phyloP scores from a whole-genome alignment of 2,888 invertebrate species.

The Drosophila rubida region DNA sequence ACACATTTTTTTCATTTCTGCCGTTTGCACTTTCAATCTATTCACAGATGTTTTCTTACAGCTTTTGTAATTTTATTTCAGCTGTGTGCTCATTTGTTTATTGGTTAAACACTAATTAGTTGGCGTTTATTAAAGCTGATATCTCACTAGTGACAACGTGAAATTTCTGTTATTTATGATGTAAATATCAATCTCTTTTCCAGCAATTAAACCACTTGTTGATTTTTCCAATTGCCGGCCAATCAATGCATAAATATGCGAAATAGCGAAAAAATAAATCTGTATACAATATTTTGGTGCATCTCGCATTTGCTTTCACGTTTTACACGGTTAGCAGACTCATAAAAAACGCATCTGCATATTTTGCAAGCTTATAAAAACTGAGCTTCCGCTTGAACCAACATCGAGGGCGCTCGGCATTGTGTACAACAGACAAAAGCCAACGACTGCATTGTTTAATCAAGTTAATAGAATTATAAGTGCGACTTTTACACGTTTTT shows the following conservation, averaged over 20 bases:
- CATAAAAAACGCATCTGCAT: constrained; percentile 56
- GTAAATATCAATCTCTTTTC: constrained; percentile 7
- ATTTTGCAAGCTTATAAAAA: constrained; percentile 35
- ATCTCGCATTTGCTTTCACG: constrained; percentile 33
- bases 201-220: constrained; percentile 36
- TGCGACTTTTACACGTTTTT: constrained; percentile 40
- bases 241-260: constrained; percentile 44
- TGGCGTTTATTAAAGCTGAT: constrained; percentile 15
- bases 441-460: constrained; percentile 70
- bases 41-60: constrained; percentile 9
- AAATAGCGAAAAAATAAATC: constrained; percentile 14
- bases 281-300: constrained; percentile 7
- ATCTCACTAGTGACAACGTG: no score
- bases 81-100: constrained; percentile 46
- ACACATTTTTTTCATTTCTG: constrained; percentile 13
- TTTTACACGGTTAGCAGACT: constrained; percentile 45
- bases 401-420: constrained; percentile 10
- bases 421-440: constrained; percentile 42
- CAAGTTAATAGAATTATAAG: constrained; percentile 77
- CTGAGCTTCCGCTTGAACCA: constrained; percentile 28
- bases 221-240: constrained; percentile 42
- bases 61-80: constrained; percentile 16
- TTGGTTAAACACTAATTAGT: constrained; percentile 21
- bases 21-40: constrained; percentile 5
- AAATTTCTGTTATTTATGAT: no score